phyloP scores from a whole-genome alignment of 2,797 vertebrate species.

The Cichlasoma orientale region DNA sequence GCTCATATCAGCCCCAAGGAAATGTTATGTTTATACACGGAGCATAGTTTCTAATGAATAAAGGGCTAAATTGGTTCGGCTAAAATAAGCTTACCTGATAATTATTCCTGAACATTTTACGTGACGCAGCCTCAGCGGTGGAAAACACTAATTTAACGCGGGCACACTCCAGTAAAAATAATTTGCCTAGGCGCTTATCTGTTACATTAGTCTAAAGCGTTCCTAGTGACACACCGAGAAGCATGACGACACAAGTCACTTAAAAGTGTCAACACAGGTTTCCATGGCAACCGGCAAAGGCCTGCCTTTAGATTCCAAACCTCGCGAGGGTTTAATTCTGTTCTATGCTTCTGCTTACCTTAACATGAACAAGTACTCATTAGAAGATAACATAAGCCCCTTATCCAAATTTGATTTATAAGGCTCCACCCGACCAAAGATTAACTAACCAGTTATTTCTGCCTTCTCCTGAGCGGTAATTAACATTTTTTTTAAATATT shows the following conservation, averaged over 20 bases:
- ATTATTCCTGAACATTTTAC: slow-evolving; percentile 78
- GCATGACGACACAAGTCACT: too few relatives aligned
- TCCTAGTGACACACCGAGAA: neutral
- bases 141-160: neutral
- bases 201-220: neutral
- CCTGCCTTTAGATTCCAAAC: neutral
- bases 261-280: neutral
- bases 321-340: neutral
- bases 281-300: slow-evolving; percentile 61
- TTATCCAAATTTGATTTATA: neutral
- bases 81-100: slow-evolving; percentile 74
- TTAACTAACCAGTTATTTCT: neutral
- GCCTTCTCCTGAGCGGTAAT: neutral
- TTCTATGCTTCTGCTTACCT: neutral
- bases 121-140: neutral
- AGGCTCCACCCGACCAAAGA: neutral
- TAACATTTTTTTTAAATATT: neutral
- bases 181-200: neutral
- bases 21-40: neutral
- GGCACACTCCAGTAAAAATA: neutral
- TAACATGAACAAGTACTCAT: neutral
- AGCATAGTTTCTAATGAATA: neutral
- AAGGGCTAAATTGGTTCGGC: neutral
- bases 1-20: neutral
- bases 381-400: neutral